Evolutionary conservation across 2,888 invertebrate species (phyloP), one percentile per base, ranked within the genome.

Genomic region (Pteria penguin): DNA sequence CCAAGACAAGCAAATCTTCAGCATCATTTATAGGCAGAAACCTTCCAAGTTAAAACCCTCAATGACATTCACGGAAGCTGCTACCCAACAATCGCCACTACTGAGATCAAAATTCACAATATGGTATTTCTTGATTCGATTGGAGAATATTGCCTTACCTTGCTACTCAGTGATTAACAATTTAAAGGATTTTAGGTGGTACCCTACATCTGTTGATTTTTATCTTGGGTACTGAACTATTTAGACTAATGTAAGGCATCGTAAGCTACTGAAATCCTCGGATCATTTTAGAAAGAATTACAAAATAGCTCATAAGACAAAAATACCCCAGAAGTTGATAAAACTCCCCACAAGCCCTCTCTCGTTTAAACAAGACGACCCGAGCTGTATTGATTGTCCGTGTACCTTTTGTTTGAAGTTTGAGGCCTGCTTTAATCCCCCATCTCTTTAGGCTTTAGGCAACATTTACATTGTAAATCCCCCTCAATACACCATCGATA

Each of bases 211-310:
- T n/a, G n/a, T n/a, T n/a, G n/a, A n/a, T n/a, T n/a, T n/a, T n/a
- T n/a, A 45, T 8, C 65, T 36, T 65, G 36, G 65, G 45, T 36
- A 65, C 65, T 36, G 27, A 36, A 45, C 33, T 65, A 36, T 36
- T 32, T 31, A 45, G 65, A 36, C 36, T 36, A 4, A 65, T 65
- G 27, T 65, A 65, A 65, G 45, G 33, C 65, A 32, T 18, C 36
- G 26, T 36, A 36, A 65, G 27, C 36, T 45, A 26, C 27, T 33
- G 32, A 65, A 65, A 33, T 36, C 36, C 45, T 65, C 26, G 45
- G 27, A 65, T 36, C 65, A 65, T 65, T 65, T 65, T 65, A 61
- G 32, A 65, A 11, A 45, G 65, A 65, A 65, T 65, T 65, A 65
- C 24, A 36, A 36, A 32, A 65, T n/a, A 45, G 36, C 65, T 65